Base-by-base conservation (phyloP, 2,113 vertebrate genomes). In the Stomatorhinus ivindoensis region DNA sequence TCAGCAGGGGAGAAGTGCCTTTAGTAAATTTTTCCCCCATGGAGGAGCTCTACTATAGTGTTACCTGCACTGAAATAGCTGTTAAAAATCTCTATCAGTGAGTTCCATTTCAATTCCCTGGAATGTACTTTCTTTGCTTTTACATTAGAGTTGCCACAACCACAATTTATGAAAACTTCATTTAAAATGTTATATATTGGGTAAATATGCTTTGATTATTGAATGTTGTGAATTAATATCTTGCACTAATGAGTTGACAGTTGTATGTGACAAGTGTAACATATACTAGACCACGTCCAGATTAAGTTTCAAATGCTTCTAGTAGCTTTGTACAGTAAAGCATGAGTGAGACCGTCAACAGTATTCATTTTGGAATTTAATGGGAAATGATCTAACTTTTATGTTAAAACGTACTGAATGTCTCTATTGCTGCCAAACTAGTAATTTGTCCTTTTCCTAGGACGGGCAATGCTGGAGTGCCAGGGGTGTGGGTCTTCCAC, bases 401-500 rank as follows among this genome's bases (percentile, higher is more conserved):
- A 39, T 61, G 86, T 58, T 87, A 27, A 27, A 65, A 27, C 1
- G n/a, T 65, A 27, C 24, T 65, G 61, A 27, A 27, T 65, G 9
- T 65, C n/a, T 42, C 86, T 13, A 17, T 51, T 19, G 86, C 88
- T 89, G 27, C 42, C 44, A 84, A n/a, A 84, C 21, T 84, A 44
- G 17, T 47, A 47, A 47, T 89, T 89, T 88, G 31, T 90, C 76
- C 46, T 88, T 76, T 47, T 6, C 92, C 4, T 92, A 99, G 98
- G 94, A 93, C 94, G 65, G 97, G 98, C 51, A 99, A 99, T 88
- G 91, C 94, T 0, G 97, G 97, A 0, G 91, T 96, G 10, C 96
- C 97, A 0, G 98, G 98, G 0, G 93, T 98, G 65, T 99, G 98
- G 98, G 96, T 97, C 61, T 99, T 99, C 94, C 98, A 95, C 21